phyloP scores from a whole-genome alignment of 2,797 vertebrate genomes.

The Enteromius treurensis region DNA sequence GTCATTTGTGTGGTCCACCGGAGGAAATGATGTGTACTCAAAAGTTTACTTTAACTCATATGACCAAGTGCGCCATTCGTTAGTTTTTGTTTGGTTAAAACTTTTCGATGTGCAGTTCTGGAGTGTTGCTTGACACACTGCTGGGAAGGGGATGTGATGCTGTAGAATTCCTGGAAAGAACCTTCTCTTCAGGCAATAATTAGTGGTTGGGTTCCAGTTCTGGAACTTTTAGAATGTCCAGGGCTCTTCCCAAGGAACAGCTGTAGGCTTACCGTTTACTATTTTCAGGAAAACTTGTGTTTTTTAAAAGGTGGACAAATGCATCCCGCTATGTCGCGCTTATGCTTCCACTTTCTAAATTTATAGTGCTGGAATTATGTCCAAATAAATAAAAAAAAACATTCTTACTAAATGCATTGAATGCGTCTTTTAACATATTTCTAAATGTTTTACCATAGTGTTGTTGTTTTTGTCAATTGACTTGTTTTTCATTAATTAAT shows the following conservation, averaged over 20 bases:
- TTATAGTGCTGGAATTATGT: background rate
- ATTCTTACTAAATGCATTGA: too few species aligned
- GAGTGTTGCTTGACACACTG: conserved; percentile 69
- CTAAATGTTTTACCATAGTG: background rate
- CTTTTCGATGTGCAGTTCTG: conserved; percentile 73
- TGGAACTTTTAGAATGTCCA: conserved; percentile 64
- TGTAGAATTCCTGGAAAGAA: conserved; percentile 76
- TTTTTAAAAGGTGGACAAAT: background rate
- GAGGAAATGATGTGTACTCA: conserved; percentile 39
- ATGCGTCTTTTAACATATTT: background rate
- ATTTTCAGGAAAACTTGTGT: conserved; percentile 31
- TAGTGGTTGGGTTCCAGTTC: conserved; percentile 69
- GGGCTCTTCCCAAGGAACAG: conserved; percentile 38
- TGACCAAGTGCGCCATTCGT: conserved; percentile 42
- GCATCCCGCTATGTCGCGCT: background rate
- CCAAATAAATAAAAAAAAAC: background rate
- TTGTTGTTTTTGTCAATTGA: background rate
- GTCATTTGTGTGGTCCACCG: conserved; percentile 31
- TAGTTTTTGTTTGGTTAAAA: conserved; percentile 61
- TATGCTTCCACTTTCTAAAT: background rate
- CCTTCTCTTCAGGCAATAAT: conserved; percentile 72
- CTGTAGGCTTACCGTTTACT: conserved; percentile 32
- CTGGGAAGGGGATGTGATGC: conserved; percentile 71
- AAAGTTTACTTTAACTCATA: conserved; percentile 36
- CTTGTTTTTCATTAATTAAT: background rate